Evolutionary conservation across 2,113 vertebrate species (phyloP).

Genomic region (Crotophaga sulcirostris): DNA sequence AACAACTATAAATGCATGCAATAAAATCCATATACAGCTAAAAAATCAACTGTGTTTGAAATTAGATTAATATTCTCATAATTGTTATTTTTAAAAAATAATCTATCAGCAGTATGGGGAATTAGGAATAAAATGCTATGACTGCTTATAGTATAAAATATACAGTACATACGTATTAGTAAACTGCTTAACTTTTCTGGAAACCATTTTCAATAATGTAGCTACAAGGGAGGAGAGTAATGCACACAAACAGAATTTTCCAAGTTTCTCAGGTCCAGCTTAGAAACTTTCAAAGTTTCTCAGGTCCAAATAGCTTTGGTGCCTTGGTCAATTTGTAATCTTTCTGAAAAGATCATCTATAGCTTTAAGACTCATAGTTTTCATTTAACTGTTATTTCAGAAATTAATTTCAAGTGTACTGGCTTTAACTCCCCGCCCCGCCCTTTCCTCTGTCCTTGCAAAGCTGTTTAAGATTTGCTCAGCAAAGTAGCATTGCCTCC

Average conservation of each 20-base stretch:
- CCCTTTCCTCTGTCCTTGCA: neutral
- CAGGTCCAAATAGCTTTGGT: neutral
- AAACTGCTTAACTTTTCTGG: neutral
- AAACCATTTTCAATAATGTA: neutral
- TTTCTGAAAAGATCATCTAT: neutral
- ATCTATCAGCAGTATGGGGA: neutral
- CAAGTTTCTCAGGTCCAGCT: neutral
- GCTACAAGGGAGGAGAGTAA: neutral
- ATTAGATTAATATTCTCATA: neutral
- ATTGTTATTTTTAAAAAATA: neutral
- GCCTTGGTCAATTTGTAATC: neutral
- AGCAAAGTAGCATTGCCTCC: neutral
- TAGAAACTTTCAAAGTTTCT: neutral
- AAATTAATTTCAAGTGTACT: neutral
- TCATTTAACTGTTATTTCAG: neutral
- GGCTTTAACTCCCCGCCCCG: neutral
- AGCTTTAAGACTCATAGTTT: neutral
- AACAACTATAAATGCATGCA: slow-evolving; percentile 39
- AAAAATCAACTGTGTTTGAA: slow-evolving; percentile 23
- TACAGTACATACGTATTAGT: neutral
- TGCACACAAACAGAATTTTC: neutral
- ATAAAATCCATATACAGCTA: slow-evolving; percentile 36
- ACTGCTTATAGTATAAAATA: neutral
- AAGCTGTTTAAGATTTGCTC: neutral
- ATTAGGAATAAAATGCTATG: neutral